Evolutionary conservation across 2,888 invertebrate species (phyloP).

Genomic region (Spatulosminthurus flaviceps): DNA sequence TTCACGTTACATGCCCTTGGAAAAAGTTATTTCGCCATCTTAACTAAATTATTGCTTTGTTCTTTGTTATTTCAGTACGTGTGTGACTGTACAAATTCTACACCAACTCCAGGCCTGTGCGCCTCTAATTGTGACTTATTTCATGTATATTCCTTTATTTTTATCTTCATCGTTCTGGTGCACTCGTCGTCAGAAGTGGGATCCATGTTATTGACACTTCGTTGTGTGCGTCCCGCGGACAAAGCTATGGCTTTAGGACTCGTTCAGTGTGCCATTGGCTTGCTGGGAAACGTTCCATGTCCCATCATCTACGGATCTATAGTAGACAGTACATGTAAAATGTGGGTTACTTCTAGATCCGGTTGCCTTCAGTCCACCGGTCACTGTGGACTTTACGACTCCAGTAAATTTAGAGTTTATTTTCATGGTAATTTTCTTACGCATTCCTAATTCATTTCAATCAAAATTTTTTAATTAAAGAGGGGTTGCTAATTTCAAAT

Average conservation of each 20-base stretch:
- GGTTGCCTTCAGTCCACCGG: conserved; percentile 73
- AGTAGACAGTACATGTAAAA: conserved; percentile 88
- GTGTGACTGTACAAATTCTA: conserved; percentile 36
- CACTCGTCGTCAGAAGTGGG: conserved; percentile 94
- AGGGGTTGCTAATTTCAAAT: background rate
- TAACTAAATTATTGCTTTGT: background rate
- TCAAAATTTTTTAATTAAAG: background rate
- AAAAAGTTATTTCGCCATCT: too few species aligned
- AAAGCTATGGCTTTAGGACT: conserved; percentile 95
- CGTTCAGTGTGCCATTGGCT: conserved; percentile 90
- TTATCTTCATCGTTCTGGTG: conserved; percentile 88
- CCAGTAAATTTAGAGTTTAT: conserved; percentile 81
- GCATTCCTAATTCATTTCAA: too few species aligned
- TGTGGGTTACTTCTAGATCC: conserved; percentile 74
- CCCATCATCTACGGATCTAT: conserved; percentile 94
- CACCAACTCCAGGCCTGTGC: conserved; percentile 77
- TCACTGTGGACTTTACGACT: conserved; percentile 84
- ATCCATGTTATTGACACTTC: conserved; percentile 86
- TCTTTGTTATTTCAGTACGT: conserved; percentile 34
- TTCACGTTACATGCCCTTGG: too few species aligned
- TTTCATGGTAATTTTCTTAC: conserved; percentile 73
- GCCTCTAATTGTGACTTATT: conserved; percentile 81
- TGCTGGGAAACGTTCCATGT: conserved; percentile 93
- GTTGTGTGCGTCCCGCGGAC: conserved; percentile 90
- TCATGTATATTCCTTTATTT: conserved; percentile 81